phyloP scores from a whole-genome alignment of 2,888 invertebrate genomes.

The Rhagonycha lutea region DNA sequence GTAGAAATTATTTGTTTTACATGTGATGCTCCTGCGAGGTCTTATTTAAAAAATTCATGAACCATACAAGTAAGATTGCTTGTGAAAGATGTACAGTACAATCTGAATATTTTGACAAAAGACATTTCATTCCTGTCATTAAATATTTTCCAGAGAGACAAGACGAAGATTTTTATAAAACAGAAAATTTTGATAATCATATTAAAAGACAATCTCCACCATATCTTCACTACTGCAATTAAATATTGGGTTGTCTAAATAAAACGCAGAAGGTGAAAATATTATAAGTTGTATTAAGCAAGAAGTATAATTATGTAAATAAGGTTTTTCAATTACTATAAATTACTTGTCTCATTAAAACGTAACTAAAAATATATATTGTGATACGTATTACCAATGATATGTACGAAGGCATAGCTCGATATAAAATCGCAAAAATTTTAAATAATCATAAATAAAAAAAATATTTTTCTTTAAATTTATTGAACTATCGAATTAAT shows the following conservation, averaged over 20 bases:
- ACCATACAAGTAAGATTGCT: neutral
- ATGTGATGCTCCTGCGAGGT: slow-evolving; percentile 7
- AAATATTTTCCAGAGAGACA: neutral
- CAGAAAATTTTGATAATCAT: neutral
- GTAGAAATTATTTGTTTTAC: neutral
- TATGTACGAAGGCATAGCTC: neutral
- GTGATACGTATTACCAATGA: neutral
- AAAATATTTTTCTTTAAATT: neutral
- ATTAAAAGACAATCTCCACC: neutral
- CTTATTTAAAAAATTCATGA: neutral
- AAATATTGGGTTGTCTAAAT: too few species aligned
- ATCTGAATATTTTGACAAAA: neutral
- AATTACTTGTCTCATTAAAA: neutral
- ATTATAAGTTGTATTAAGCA: too few species aligned
- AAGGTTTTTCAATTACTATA: too few species aligned
- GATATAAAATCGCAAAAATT: neutral
- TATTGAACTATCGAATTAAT: neutral
- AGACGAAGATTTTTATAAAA: neutral
- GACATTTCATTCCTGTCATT: neutral
- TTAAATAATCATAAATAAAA: neutral
- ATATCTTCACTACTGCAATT: too few species aligned
- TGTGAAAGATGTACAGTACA: slow-evolving; percentile 1
- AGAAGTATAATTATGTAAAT: too few species aligned
- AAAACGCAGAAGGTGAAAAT: too few species aligned
- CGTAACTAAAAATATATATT: neutral